A percentile compares a stretch with the other conserved stretches of the same genome.
Evolutionary conservation across 2,113 vertebrate species (phyloP).

Genomic region (Bos javanicus): DNA sequence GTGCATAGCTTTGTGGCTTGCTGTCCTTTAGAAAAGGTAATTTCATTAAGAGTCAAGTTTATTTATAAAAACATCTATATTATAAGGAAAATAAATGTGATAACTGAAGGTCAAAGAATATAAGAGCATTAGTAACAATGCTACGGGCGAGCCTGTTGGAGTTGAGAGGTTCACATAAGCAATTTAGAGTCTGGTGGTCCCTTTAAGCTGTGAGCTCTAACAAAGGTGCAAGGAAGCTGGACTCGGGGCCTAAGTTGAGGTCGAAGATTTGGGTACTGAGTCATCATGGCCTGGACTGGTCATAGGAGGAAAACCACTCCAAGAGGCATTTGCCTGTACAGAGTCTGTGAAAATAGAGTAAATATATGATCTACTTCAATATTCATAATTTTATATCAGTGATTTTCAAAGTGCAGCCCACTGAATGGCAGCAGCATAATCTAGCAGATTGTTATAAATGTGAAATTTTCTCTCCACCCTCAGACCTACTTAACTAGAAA

Average conservation of each 20-base stretch:
- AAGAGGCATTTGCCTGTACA: not conserved
- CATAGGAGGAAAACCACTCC: not conserved
- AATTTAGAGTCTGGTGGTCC: not conserved
- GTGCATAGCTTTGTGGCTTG: not conserved
- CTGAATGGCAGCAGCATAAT: not conserved
- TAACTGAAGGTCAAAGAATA: not conserved
- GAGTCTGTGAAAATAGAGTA: not conserved
- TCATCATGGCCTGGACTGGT: not conserved
- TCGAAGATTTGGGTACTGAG: not conserved
- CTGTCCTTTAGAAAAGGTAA: slow-evolving; percentile 27
- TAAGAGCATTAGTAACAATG: not conserved
- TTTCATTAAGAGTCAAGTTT: not conserved
- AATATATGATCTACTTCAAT: not conserved
- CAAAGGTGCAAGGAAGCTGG: not conserved
- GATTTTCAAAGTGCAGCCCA: not conserved
- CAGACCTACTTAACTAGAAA: not conserved
- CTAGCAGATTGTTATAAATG: not conserved
- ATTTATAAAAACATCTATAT: slow-evolving; percentile 35
- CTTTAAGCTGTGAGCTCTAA: not conserved
- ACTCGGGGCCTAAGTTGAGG: not conserved
- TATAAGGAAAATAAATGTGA: slow-evolving; percentile 25
- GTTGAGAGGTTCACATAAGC: not conserved
- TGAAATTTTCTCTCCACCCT: not conserved
- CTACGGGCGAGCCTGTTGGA: not conserved
- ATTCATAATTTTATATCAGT: not conserved